These are phyloP conservation scores for Hiodon alosoides DNA, from an alignment of 2,113 vertebrate species.

Conservation along the genomic window DNA sequence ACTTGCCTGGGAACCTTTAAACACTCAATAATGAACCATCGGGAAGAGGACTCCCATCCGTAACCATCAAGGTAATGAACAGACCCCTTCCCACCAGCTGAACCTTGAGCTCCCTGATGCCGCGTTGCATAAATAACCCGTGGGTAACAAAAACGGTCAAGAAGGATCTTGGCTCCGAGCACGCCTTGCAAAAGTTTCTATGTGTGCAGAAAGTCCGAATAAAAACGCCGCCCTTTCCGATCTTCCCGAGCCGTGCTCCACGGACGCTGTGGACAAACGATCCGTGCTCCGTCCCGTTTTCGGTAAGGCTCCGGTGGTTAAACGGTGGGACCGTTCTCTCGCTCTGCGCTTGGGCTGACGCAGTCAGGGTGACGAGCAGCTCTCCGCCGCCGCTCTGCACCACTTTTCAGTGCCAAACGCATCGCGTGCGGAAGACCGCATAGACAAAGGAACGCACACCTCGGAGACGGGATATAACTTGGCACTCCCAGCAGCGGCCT, in stretches of 20 bases:
- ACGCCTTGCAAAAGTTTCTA: neutral
- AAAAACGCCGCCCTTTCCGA: neutral
- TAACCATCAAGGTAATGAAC: neutral
- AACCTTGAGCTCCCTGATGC: neutral
- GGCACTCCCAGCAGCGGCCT: too few species aligned
- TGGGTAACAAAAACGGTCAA: neutral
- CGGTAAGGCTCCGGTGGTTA: neutral
- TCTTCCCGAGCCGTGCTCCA: neutral
- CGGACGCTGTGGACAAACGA: neutral
- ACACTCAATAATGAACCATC: slow-evolving; percentile 24
- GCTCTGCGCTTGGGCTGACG: too few species aligned
- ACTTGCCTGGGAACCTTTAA: slow-evolving; percentile 31
- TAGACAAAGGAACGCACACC: too few species aligned
- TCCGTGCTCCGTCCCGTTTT: neutral
- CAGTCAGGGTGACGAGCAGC: too few species aligned
- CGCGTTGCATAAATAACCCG: neutral
- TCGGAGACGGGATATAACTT: too few species aligned
- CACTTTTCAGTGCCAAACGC: too few species aligned
- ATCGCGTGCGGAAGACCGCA: too few species aligned
- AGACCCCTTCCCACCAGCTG: neutral
- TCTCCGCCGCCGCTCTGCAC: too few species aligned
- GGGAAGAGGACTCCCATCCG: neutral
- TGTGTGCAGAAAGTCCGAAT: neutral
- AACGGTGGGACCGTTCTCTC: neutral
- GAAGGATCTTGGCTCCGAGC: neutral